A percentile compares a stretch with the other conserved stretches of the same genome.
These are phyloP conservation scores for mouse (Mus musculus) DNA, from an alignment of 2,113 vertebrate genomes.

Conservation along the genomic window GRCm39 chr12:115549501-115550000, in stretches of 20 bases:
- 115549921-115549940: too few relatives aligned
- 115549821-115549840: neutral
- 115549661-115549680: neutral
- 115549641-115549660: neutral
- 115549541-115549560: too few relatives aligned
- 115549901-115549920: too few relatives aligned
- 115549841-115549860: neutral
- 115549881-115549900: neutral
- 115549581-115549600: accelerated
- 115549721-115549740: neutral
- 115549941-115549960: too few relatives aligned
- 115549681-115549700: too few relatives aligned
- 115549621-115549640: neutral
- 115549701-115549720: too few relatives aligned
- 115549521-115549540: too few relatives aligned
- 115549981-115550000: too few relatives aligned
- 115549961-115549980: too few relatives aligned
- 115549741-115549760: too few relatives aligned
- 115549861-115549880: neutral
- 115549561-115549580: too few relatives aligned
- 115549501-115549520: too few relatives aligned
- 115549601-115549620: neutral
- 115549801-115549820: neutral
- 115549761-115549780: neutral
- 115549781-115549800: neutral